These are phyloP conservation scores for Cheilosia scutellata DNA, from an alignment of 2,888 invertebrate genomes.

Conservation along the genomic window DNA sequence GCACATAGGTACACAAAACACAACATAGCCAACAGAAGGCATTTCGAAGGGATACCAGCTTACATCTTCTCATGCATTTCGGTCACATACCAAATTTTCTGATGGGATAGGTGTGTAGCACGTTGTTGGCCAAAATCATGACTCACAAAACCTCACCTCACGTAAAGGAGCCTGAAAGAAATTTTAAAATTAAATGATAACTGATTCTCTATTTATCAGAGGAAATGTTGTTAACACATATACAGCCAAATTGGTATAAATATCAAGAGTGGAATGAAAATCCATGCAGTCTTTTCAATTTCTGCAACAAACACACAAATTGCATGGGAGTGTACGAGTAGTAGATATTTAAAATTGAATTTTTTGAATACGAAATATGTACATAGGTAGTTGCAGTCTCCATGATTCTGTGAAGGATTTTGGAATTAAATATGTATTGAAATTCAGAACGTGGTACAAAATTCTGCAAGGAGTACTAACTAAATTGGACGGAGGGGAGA, in stretches of 20 bases:
- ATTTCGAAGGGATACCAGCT: conserved; percentile 10
- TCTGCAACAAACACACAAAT: conserved; percentile 1
- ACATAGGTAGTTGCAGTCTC: not conserved
- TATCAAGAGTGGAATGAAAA: not conserved
- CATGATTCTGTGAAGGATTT: not conserved
- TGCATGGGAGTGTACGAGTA: not conserved
- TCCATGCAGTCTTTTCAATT: not conserved
- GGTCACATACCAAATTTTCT: conserved; percentile 61
- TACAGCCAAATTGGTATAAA: not conserved
- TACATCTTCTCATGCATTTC: conserved; percentile 50
- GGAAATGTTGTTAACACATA: conserved; percentile 29
- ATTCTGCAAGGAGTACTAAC: not conserved
- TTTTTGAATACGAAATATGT: not conserved
- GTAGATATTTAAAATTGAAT: not conserved
- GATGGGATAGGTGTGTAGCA: not conserved
- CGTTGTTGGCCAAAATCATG: conserved; percentile 16
- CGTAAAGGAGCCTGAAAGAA: conserved; percentile 50
- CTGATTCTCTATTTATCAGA: conserved; percentile 8
- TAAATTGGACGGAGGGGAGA: not conserved
- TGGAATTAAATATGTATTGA: conserved; percentile 4
- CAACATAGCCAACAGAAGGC: not conserved
- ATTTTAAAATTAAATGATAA: conserved; percentile 52
- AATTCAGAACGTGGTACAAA: conserved; percentile 3
- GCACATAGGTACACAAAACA: not conserved
- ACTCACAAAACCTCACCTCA: conserved; percentile 41